Base-by-base conservation (phyloP, 2,888 invertebrate genomes). In the Chrysolina oricalcia region DNA sequence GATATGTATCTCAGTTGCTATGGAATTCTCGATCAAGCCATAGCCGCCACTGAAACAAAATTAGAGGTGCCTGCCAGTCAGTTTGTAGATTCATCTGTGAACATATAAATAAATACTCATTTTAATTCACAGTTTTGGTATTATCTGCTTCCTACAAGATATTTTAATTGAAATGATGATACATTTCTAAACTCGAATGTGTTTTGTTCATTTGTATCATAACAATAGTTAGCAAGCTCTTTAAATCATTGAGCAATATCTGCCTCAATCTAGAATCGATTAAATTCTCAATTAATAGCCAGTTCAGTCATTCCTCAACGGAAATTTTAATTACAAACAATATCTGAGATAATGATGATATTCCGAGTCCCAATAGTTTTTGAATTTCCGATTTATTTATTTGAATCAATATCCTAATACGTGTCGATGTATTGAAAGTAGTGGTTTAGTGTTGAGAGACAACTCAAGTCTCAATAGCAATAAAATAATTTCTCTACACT, bases 201-300 rank as follows among this genome's bases (percentile, higher is more conserved):
- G 53, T 53, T 53, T 53, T 53, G 53, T 53, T 53, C 53, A 19
- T 21, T 13, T 13, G 53, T 53, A 53, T 53, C 53, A 53, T 21
- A 53, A 53, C 21, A 53, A 53, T 53, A 21, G 19, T 21, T 21
- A 19, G 19, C 13, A 35, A 35, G n/a, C 13, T 11, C 23, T 35
- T 63, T n/a, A 35, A 17, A 35, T 40, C 17, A n/a, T 40, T 63
- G 17, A 64, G 21, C 64, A 11, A 21, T 21, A 43, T 64, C 64
- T 64, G 64, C 64, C 17, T 64, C 40, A 40, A 64, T 64, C 64
- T 43, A 43, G 64, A 43, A 64, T 64, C 64, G 40, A 64, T 64
- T 15, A 19, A 41, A 43, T 40, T 64, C 40, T 63, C 35, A 40
- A 35, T 63, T 40, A 40, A 10, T 23, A 63, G 21, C 41, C 19